Evolutionary conservation across 2,888 invertebrate species (phyloP).

Genomic region (Osedax frankpressi): DNA sequence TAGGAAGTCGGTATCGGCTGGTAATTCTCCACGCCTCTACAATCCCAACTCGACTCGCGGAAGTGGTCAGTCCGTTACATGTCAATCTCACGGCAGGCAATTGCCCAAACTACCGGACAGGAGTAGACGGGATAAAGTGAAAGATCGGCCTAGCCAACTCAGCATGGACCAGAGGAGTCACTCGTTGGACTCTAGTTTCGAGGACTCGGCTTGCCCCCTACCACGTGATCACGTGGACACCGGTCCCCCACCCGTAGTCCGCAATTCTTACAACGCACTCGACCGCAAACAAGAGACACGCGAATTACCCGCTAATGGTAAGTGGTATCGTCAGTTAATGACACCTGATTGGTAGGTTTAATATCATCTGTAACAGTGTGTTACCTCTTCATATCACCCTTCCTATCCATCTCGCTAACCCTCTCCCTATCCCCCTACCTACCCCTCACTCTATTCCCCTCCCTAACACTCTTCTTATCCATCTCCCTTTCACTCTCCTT

Average conservation of each 20-base stretch:
- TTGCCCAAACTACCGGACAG: background rate
- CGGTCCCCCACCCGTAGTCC: too few species aligned
- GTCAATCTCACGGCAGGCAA: slow-evolving; percentile 1
- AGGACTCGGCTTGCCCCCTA: slow-evolving; percentile 20
- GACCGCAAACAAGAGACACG: background rate
- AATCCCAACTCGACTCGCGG: too few species aligned
- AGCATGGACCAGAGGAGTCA: slow-evolving; percentile 21
- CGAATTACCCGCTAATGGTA: too few species aligned
- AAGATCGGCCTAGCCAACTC: background rate
- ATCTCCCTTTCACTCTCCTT: too few species aligned
- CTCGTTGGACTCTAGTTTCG: slow-evolving; percentile 25
- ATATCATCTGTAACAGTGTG: too few species aligned
- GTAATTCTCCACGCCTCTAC: background rate
- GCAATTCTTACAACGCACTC: too few species aligned
- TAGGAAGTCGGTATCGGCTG: background rate
- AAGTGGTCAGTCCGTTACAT: too few species aligned
- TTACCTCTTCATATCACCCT: too few species aligned
- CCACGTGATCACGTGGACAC: too few species aligned
- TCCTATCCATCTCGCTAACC: background rate
- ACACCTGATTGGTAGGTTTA: too few species aligned
- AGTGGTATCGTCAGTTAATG: too few species aligned
- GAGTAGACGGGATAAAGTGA: background rate
- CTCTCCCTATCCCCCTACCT: background rate
- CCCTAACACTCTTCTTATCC: background rate
- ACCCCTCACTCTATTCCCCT: too few species aligned